phyloP scores from a whole-genome alignment of 2,797 vertebrate genomes.

The Poecilia gillii region DNA sequence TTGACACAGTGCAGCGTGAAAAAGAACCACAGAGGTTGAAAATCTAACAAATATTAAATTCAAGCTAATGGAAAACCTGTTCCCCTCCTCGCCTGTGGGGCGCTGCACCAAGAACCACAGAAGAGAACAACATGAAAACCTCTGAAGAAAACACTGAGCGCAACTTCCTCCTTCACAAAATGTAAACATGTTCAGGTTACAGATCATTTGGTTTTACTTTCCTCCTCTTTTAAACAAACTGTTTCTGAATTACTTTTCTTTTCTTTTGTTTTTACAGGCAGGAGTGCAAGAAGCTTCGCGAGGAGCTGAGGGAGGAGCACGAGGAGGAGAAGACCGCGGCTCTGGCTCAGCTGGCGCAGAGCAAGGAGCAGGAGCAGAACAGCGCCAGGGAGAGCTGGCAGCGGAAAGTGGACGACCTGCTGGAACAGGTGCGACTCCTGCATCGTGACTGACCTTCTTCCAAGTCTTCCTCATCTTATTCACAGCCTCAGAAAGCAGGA shows the following conservation, averaged over 20 bases:
- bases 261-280: slow-evolving; percentile 80
- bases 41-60: too few relatives aligned
- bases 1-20: too few relatives aligned
- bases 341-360: slow-evolving; percentile 88
- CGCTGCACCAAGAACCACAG: too few relatives aligned
- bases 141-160: too few relatives aligned
- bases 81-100: too few relatives aligned
- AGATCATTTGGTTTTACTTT: not conserved
- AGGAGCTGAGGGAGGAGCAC: slow-evolving; percentile 92
- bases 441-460: not conserved
- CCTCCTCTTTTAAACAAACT: not conserved
- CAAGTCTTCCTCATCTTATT: not conserved
- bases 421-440: slow-evolving; percentile 88
- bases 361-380: slow-evolving; percentile 92
- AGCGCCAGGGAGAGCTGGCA: slow-evolving; percentile 94
- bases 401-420: slow-evolving; percentile 96
- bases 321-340: slow-evolving; percentile 92
- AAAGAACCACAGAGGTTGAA: too few relatives aligned
- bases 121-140: too few relatives aligned
- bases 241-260: not conserved
- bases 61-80: too few relatives aligned
- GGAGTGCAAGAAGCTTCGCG: slow-evolving; percentile 95
- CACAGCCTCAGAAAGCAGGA: not conserved
- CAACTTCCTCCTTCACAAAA: too few relatives aligned
- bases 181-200: not conserved